A percentile compares a stretch with the other conserved stretches of the same genome.
phyloP scores from a whole-genome alignment of 1,140 invertebrate species.

The Temnothorax nylanderi region DNA sequence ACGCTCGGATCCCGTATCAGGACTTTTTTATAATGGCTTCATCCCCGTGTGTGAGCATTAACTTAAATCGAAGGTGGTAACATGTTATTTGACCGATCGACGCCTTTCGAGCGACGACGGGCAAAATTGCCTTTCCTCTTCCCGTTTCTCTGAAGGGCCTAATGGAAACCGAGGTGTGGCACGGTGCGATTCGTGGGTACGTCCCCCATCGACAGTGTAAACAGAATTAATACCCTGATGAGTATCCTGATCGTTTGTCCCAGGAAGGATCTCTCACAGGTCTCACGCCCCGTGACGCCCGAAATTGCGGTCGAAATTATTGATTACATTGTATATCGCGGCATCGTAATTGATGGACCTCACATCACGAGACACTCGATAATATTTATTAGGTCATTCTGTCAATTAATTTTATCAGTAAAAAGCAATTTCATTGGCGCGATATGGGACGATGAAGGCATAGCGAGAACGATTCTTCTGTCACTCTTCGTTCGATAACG shows the following conservation, averaged over 20 bases:
- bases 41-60: constrained; percentile 47
- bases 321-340: constrained; percentile 1
- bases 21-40: constrained; percentile 69
- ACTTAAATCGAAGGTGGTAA: constrained; percentile 63
- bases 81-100: constrained; percentile 74
- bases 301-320: constrained; percentile 51
- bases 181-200: neutral
- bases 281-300: constrained; percentile 1
- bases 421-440: neutral
- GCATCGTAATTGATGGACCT: neutral
- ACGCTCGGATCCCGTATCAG: neutral
- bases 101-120: constrained; percentile 7
- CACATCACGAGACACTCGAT: neutral
- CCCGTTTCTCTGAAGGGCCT: constrained; percentile 34
- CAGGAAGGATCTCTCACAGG: neutral
- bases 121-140: constrained; percentile 59
- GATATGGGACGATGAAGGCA: neutral
- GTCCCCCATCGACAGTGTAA: constrained; percentile 58
- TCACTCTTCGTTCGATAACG: neutral
- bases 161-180: constrained; percentile 56
- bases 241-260: constrained; percentile 26
- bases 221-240: constrained; percentile 61
- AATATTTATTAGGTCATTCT: neutral
- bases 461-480: neutral
- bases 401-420: constrained; percentile 4